Base-by-base conservation (phyloP, 2,113 vertebrate species). In the Semicossyphus pulcher region DNA sequence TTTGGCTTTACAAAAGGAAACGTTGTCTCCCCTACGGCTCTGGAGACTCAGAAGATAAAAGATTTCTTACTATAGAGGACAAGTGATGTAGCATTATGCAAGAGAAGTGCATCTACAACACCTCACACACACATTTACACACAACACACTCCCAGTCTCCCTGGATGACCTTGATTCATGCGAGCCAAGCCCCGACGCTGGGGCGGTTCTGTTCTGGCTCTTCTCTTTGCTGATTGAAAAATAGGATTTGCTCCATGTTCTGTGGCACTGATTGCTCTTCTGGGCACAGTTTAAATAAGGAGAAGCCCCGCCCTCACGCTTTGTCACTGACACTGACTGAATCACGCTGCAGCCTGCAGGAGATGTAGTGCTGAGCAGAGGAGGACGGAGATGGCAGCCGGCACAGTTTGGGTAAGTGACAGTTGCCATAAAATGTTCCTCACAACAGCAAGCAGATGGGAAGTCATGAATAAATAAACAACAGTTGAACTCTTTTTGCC, bases 221-320 rank as follows among this genome's bases (percentile, higher is more conserved):
- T 37, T 28, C 53, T 60, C 51, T 82, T 72, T 69, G 75, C 80
- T 81, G 69, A 90, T 85, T 65, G 71, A 62, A 76, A 70, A 81
- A 76, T 31, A 79, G 81, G 83, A 90, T 89, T 83, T 81, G 69
- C 66, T 65, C 11, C 12, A 41, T 76, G 72, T 68, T 81, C 20
- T 11, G 34, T 39, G 57, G 69, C 77, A 77, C 84, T 88, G 66
- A 88, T 83, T 84, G 79, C 64, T 87, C 63, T 81, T 86, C 68
- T 59, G 74, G 78, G 68, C 34, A 49, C 15, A 62, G 32, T 60
- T 76, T 78, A 51, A 77, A 66, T 5, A 12, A 53, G 42, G 26
- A 29, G 10, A 74, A 51, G 60, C 71, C 66, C 59, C 56, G 45
- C 79, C 45, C 61, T 28, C 45, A 51, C 48, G 52, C 12, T 3